A percentile compares a stretch with the other conserved stretches of the same genome.
Evolutionary conservation across 2,113 vertebrate species (phyloP).

Genomic region (Rhinoderma darwinii): DNA sequence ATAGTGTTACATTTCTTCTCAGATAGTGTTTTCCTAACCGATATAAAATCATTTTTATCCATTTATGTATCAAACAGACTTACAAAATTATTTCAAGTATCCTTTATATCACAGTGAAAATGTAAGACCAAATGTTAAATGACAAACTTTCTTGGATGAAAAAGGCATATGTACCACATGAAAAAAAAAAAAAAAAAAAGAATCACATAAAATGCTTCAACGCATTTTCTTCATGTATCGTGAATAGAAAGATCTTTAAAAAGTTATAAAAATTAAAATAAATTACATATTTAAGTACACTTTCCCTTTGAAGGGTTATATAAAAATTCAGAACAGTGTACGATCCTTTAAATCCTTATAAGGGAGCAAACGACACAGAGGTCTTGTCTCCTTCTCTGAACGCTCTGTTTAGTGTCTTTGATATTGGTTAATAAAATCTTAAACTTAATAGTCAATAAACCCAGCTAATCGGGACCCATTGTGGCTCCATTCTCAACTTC

Average conservation of each 20-base stretch:
- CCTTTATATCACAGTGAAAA: conserved; percentile 82
- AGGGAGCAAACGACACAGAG: conserved; percentile 72
- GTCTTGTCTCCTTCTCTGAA: conserved; percentile 60
- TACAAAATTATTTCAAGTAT: conserved; percentile 83
- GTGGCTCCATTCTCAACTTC: conserved; percentile 84
- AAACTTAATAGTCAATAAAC: conserved; percentile 82
- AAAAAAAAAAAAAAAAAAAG: conserved; percentile 79
- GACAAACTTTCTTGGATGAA: conserved; percentile 75
- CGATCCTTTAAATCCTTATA: conserved; percentile 71
- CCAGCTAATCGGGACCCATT: conserved; percentile 99
- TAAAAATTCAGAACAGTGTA: conserved; percentile 89
- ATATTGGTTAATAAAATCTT: conserved; percentile 56
- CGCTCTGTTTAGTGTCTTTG: conserved; percentile 57
- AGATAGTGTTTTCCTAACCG: conserved; percentile 64
- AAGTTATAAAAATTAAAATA: conserved; percentile 94
- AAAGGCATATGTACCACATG: conserved; percentile 79
- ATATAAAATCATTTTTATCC: conserved; percentile 65
- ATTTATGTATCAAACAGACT: conserved; percentile 70
- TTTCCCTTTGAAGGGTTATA: conserved; percentile 86
- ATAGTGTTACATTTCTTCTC: background rate
- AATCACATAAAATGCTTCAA: conserved; percentile 84
- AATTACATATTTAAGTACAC: conserved; percentile 95
- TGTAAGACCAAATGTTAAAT: conserved; percentile 74
- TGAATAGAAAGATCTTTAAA: conserved; percentile 94
- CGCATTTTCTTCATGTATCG: conserved; percentile 83